phyloP scores from a whole-genome alignment of 1,140 invertebrate genomes.

The Pseudomyrmex sp. region DNA sequence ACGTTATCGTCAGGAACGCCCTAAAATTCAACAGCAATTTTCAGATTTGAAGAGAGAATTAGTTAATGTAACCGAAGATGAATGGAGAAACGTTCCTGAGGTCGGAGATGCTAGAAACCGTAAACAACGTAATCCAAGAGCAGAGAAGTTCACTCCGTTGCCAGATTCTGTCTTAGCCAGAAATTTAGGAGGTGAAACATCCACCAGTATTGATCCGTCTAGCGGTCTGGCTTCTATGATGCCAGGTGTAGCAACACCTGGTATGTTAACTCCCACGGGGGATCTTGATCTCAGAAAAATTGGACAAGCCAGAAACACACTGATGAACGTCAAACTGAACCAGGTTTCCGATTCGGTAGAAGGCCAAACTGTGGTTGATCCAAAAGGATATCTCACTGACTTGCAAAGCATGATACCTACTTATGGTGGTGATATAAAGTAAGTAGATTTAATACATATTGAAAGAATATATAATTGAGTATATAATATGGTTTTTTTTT shows the following conservation, averaged over 20 bases:
- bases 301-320: constrained; percentile 99
- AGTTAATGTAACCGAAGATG: constrained; percentile 93
- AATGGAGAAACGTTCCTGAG: constrained; percentile 99
- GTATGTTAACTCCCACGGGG: constrained; percentile 92
- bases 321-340: constrained; percentile 99
- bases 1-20: constrained; percentile 98
- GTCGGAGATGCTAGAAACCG: constrained; percentile 99
- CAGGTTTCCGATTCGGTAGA: constrained; percentile 99
- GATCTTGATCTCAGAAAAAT: constrained; percentile 99
- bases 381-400: constrained; percentile 99
- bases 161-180: constrained; percentile 98
- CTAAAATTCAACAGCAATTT: constrained; percentile 99
- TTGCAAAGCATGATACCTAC: constrained; percentile 99
- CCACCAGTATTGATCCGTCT: constrained; percentile 93
- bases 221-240: constrained; percentile 94
- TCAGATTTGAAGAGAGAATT: constrained; percentile 98
- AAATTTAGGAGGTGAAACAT: constrained; percentile 94
- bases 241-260: constrained; percentile 91
- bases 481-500: constrained; percentile 23
- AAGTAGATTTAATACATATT: constrained; percentile 66
- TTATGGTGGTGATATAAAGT: constrained; percentile 98
- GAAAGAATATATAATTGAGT: not conserved
- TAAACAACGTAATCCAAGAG: constrained; percentile 97
- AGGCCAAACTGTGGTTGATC: constrained; percentile 99
- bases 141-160: constrained; percentile 98